Evolutionary conservation across 2,113 vertebrate species (phyloP), one percentile per base, ranked within the genome.

Genomic region (Rhea pennata): DNA sequence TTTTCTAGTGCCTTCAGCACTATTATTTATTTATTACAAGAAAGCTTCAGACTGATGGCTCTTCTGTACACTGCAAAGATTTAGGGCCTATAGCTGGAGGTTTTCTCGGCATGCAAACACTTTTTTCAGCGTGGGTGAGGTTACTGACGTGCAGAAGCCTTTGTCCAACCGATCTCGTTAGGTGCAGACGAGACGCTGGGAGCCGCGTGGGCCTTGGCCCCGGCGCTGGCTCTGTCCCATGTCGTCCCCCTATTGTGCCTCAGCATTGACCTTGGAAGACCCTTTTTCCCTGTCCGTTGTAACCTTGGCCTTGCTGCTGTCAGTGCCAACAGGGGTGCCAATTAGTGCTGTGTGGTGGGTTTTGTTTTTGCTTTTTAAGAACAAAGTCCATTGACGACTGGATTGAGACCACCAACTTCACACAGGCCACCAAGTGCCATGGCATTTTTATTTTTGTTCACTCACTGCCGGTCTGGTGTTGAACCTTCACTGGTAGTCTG

Each of bases 241-340:
- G 83, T 59, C 3, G 3, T 77, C 91, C 86, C 33, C 54, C 62
- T 54, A 2, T 66, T 87, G 77, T 94, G 70, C 58, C 39, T 92
- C 86, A 10, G 39, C 4, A 24, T 27, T 83, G 95, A 95, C 95
- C 92, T 93, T 44, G 62, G 70, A 91, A 82, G 74, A 91, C 77
- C 53, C 77, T 89, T 92, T 84, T 87, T 69, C 72, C 22, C 6
- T 87, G 77, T 33, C 80, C 15, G 5, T 66, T 94, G 9, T 10
- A 95, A 89, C 87, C 40, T 89, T 92, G 91, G 80, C 54, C 84
- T 95, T 58, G 81, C 62, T 0, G 16, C 87, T 85, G 77, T 83
- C 77, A 76, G 66, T 76, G 84, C 79, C 95, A 93, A 87, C 50
- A 29, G 86, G 92, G 71, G 81, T 93, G 88, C 95, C 81, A 94